phyloP scores from a whole-genome alignment of 92 coral and sea anemone species.

The Desmophyllum pertusum region DNA sequence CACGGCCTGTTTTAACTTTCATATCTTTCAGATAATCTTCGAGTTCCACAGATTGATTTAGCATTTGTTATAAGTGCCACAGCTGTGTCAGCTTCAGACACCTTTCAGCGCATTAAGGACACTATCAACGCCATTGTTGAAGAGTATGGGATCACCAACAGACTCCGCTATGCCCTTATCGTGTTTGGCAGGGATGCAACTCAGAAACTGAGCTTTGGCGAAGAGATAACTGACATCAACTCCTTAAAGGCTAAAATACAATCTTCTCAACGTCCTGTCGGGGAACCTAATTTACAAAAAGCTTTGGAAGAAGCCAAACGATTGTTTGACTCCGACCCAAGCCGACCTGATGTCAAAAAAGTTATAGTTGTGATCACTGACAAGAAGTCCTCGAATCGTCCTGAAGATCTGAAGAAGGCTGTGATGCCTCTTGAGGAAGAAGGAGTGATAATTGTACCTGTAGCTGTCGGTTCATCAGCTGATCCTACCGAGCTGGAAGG shows the following conservation, averaged over 20 bases:
- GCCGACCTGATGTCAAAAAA: constrained; percentile 64
- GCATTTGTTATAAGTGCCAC: constrained; percentile 65
- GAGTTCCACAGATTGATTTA: constrained; percentile 57
- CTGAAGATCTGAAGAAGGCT: constrained; percentile 57
- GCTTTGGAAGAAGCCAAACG: constrained; percentile 62
- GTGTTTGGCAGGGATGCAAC: constrained; percentile 69
- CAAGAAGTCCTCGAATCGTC: constrained; percentile 59
- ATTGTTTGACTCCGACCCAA: constrained; percentile 44
- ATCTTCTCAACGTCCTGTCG: neutral
- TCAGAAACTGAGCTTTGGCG: constrained; percentile 49
- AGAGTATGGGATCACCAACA: constrained; percentile 64
- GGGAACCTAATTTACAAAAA: constrained; percentile 36
- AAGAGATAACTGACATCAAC: constrained; percentile 31
- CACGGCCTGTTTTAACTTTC: neutral
- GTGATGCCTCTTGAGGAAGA: constrained; percentile 63
- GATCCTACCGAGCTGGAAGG: constrained; percentile 57
- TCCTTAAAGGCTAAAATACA: constrained; percentile 11
- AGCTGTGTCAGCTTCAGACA: constrained; percentile 64
- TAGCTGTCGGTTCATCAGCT: constrained; percentile 77
- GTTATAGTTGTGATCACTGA: constrained; percentile 87
- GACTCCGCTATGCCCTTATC: constrained; percentile 76
- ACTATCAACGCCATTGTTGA: constrained; percentile 63
- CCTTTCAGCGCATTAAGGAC: constrained; percentile 73
- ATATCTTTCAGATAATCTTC: constrained; percentile 20
- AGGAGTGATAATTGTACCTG: constrained; percentile 74